Conservation (phyloP, 2,797 vertebrate species). For the Dipus sagitta region DNA sequence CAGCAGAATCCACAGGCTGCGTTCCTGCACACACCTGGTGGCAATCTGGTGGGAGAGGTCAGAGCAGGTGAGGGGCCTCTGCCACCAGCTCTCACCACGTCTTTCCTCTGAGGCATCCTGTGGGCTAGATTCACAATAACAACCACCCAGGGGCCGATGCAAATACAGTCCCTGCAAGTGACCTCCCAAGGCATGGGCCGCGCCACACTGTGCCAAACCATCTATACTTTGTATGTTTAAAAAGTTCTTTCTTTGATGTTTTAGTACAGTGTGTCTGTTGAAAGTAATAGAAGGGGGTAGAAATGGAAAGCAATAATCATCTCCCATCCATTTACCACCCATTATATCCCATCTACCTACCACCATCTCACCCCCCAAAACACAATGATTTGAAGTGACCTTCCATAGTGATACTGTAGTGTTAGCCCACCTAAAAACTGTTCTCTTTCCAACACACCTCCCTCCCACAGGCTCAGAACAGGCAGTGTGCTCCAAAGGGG, state of each 20-base stretch:
- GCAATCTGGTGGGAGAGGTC: not conserved
- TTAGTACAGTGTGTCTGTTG: no score
- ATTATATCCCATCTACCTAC: no score
- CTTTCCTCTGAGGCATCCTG: not conserved
- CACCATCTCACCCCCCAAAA: no score
- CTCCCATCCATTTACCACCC: no score
- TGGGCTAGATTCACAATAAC: not conserved
- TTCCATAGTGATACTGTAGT: not conserved
- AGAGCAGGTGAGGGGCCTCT: not conserved
- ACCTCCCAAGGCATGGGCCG: no score
- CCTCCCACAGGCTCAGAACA: not conserved
- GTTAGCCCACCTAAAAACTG: not conserved
- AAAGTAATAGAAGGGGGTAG: no score
- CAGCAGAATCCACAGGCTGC: not conserved
- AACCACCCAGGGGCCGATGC: not conserved
- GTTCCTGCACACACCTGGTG: rapidly evolving
- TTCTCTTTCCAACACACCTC: not conserved
- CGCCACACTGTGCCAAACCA: no score
- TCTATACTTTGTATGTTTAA: no score
- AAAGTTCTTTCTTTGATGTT: no score
- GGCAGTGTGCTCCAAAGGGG: not conserved
- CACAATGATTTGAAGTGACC: not conserved
- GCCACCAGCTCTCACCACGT: rapidly evolving
- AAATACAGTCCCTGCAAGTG: not conserved
- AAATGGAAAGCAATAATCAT: no score